Conservation (phyloP, 30 jellyfish, hydroid and myxozoan species). For the Cassiopea andromeda region DNA sequence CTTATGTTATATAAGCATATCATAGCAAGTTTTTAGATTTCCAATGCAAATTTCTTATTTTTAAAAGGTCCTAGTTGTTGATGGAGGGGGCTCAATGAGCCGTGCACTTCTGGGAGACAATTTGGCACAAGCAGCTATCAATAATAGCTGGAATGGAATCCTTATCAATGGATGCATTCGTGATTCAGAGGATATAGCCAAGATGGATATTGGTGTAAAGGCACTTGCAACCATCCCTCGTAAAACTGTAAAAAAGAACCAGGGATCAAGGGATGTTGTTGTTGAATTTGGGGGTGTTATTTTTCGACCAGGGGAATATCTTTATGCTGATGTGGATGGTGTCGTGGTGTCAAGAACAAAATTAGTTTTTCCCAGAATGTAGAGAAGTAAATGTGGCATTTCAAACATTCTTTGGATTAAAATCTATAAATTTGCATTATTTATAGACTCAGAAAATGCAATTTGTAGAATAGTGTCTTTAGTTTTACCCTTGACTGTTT, state of each 20-base stretch:
- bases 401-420: not conserved
- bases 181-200: slow-evolving; percentile 47
- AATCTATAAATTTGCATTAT: too few relatives aligned
- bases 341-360: slow-evolving; percentile 55
- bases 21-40: not conserved
- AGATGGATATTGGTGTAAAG: slow-evolving; percentile 71
- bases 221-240: slow-evolving; percentile 76
- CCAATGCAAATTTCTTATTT: not conserved
- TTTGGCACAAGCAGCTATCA: slow-evolving; percentile 76
- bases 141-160: slow-evolving; percentile 76
- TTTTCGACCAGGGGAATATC: slow-evolving; percentile 61
- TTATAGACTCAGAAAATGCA: too few relatives aligned
- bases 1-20: too few relatives aligned
- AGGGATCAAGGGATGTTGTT: slow-evolving; percentile 58
- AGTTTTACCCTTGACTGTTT: too few relatives aligned
- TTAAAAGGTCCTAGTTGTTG: slow-evolving; percentile 71
- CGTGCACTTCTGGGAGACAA: slow-evolving; percentile 76
- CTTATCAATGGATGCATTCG: slow-evolving; percentile 67
- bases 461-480: too few relatives aligned
- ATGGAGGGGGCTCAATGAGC: slow-evolving; percentile 73
- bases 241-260: slow-evolving; percentile 59
- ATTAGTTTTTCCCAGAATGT: slow-evolving; percentile 42
- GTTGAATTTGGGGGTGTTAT: slow-evolving; percentile 69
- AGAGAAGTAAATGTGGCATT: not conserved
- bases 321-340: slow-evolving; percentile 75